Evolutionary conservation across 2,888 invertebrate species (phyloP), one percentile per base, ranked within the genome.

Genomic region (Peribatodes rhomboidaria): DNA sequence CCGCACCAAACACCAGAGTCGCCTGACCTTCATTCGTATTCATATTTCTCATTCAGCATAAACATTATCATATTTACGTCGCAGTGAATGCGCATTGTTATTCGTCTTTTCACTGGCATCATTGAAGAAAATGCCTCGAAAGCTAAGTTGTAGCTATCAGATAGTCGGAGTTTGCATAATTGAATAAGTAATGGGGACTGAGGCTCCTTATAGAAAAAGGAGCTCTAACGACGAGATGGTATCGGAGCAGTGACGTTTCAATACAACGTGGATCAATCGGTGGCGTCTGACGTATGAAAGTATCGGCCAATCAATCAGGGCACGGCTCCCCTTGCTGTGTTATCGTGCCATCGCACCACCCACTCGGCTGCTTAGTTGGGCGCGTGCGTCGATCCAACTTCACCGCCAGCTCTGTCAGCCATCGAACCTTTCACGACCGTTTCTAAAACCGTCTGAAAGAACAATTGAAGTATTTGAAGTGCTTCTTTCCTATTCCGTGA

Each of bases 161-260:
- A 90, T 90, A 81, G 78, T 75, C 78, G 71, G 71, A 76, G 82
- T 83, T 81, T 78, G 89, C 87, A 91, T 91, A 91, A 88, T 88
- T 92, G 91, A 91, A 91, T 92, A 87, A 82, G 83, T 89, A 86
- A 91, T 90, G 85, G 80, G 78, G 73, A 7, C 68, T 71, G 70
- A 73, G 74, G 71, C 79, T 77, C 77, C 80, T 79, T 82, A 79
- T 79, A 78, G 77, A 81, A 81, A 83, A 80, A 78, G 81, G 80
- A 78, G 80, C 56, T 78, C 84, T 92, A 91, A 91, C 90, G 90
- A 91, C 86, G 86, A 80, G 91, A 91, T 92, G 77, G 72, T 89
- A 92, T 92, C 93, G 69, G 70, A 69, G 67, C 77, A 80, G 81
- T 89, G 93, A 92, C 92, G 88, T 90, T 93, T 93, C 93, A 93